Evolutionary conservation across 2,113 vertebrate species (phyloP), one percentile per base, ranked within the genome.

Genomic region (Petroica traversi): DNA sequence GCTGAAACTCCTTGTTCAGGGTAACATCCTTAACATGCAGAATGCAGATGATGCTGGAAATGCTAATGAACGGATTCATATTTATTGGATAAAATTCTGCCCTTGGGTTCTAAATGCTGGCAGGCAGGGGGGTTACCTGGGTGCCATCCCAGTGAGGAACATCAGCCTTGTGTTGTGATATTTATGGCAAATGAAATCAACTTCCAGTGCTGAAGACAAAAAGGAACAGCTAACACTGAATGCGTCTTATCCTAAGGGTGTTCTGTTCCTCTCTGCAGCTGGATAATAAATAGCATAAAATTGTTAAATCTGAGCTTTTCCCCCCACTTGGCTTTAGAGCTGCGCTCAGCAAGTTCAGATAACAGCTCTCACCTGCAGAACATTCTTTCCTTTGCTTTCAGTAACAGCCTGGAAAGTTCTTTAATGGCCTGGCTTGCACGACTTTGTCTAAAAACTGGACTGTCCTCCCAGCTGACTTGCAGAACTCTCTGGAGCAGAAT

Each of bases 21-120:
- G 61, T 17, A 26, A 82, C 75, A 69, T 61, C 78, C 67, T 77
- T 58, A 75, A 49, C 13, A 7, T 26, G 49, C 67, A 79, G 85
- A 58, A 80, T 62, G 86, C 73, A 92, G 74, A 58, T 54, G 72
- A 54, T 69, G 62, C 71, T 83, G 25, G 49, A 93, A 79, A 57
- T 48, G 55, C 46, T 75, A 38, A 77, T 75, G 68, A 68, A 34
- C 0, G 0, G 89, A 18, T 76, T 84, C 49, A 24, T 81, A 11
- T 55, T 74, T 63, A 59, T 55, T 33, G 74, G 55, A 49, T 55
- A n/a, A 31, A 94, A 64, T 54, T 63, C 69, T 80, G 52, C 49
- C 85, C 74, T 55, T 49, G 51, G 36, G n/a, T 88, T 82, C 7
- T 40, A 43, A 58, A 8, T 49, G 33, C 36, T 33, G 89, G 5